Evolutionary conservation across 1,140 invertebrate genomes (phyloP), one percentile per base, ranked within the genome.

Genomic region (Trichonephila inaurata): DNA sequence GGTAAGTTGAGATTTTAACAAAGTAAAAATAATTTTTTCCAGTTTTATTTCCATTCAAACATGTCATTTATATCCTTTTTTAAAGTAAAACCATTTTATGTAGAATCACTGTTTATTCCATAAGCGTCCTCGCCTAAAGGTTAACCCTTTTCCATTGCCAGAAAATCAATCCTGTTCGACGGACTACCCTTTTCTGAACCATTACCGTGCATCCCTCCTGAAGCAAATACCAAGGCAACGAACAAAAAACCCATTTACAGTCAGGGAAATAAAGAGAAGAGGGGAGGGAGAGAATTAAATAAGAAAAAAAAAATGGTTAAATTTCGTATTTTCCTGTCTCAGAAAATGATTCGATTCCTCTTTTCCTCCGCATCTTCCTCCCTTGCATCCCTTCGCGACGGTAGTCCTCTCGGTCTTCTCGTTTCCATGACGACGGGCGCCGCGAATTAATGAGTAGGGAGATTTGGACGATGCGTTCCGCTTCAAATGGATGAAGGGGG

Each of bases 401-500:
- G 40, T 77, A 58, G 66, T 88, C 66, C 89, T 91, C 89, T 91
- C 72, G 69, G 72, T 91, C 89, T 91, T 92, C 81, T 81, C 62
- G 90, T 92, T 92, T 19, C 60, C 60, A 92, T 85, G 82, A 33
- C 81, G 33, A 92, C 90, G 62, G 88, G 62, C 62, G 89, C 89
- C 62, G 66, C 44, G 69, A 82, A 69, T 81, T 90, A 90, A 90
- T 92, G 90, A 69, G 72, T 21, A 40, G 40, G 51, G 77, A 91
- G 69, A 62, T 81, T 91, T 91, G 72, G 89, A 51, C 7, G 60
- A 66, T 89, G 87, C 40, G 64, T 89, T 89, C 64, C 64, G 87
- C 58, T 64, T 62, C 61, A 89, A 72, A 89, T 89, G 16, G 24
- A 19, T 12, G 33, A 58, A 12, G 64, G 72, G 24, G 72, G 28